Conservation (phyloP, 2,888 invertebrate species). For the Papilio elwesi region DNA sequence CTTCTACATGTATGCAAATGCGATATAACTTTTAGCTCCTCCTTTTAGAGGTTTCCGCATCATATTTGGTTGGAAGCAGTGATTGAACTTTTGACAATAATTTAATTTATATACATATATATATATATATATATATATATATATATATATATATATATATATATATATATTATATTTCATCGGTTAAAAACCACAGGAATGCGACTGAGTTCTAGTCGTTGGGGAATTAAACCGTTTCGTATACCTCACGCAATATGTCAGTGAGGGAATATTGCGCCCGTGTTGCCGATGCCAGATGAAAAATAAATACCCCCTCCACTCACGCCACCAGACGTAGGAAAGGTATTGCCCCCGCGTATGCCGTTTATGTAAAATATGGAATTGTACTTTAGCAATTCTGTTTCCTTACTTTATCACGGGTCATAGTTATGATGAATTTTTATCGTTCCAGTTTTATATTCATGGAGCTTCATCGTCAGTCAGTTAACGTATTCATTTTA, state of each 20-base stretch:
- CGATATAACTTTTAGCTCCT: no score
- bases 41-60: no score
- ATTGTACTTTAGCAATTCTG: constrained; percentile 34
- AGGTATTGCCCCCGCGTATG: constrained; percentile 29
- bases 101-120: no score
- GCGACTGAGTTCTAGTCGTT: not conserved
- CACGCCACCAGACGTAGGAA: constrained; percentile 15
- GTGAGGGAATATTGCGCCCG: constrained; percentile 27
- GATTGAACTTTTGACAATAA: no score
- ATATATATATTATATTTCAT: no score
- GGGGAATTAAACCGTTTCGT: constrained; percentile 29
- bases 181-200: not conserved
- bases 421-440: constrained; percentile 22
- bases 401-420: constrained; percentile 30
- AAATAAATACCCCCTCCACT: constrained; percentile 19
- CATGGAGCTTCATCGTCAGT: not conserved
- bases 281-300: constrained; percentile 38
- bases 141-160: no score
- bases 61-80: no score
- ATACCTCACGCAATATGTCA: constrained; percentile 35
- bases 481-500: no score
- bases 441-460: constrained; percentile 14
- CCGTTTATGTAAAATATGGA: constrained; percentile 38
- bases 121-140: no score
- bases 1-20: no score